Conservation (phyloP, 2,888 invertebrate genomes). For the Tipula lateralis region DNA sequence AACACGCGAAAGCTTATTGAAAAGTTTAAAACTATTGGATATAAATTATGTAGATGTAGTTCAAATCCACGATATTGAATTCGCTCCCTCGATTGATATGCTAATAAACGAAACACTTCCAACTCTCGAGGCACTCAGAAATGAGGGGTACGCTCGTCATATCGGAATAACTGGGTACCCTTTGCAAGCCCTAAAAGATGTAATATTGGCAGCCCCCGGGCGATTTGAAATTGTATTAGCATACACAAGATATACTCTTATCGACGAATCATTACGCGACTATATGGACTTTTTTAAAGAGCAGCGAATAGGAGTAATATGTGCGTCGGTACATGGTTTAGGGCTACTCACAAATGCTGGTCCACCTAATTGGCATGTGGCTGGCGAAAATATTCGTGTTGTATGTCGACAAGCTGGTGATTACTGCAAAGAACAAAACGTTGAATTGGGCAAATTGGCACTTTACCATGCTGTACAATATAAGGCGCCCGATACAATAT, state of each 20-base stretch:
- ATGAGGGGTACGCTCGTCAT: slow-evolving; percentile 65
- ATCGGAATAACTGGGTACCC: slow-evolving; percentile 89
- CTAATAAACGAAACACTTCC: slow-evolving; percentile 84
- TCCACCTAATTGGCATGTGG: slow-evolving; percentile 78
- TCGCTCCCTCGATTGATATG: slow-evolving; percentile 68
- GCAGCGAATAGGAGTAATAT: slow-evolving; percentile 70
- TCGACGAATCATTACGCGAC: slow-evolving; percentile 70
- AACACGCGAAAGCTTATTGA: slow-evolving; percentile 68
- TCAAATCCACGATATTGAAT: slow-evolving; percentile 92
- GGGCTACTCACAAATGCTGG: slow-evolving; percentile 73
- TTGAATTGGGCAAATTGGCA: slow-evolving; percentile 69
- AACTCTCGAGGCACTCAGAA: slow-evolving; percentile 66
- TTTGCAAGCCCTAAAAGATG: slow-evolving; percentile 67
- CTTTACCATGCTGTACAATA: slow-evolving; percentile 60
- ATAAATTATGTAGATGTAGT: slow-evolving; percentile 83
- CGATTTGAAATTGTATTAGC: slow-evolving; percentile 58
- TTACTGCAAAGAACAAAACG: slow-evolving; percentile 59
- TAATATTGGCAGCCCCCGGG: slow-evolving; percentile 59
- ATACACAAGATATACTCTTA: slow-evolving; percentile 74
- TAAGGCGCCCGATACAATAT: slow-evolving; percentile 60
- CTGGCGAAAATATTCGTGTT: slow-evolving; percentile 57
- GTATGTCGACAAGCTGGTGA: slow-evolving; percentile 58
- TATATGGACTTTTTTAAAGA: slow-evolving; percentile 69
- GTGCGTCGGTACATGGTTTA: slow-evolving; percentile 77
- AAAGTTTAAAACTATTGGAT: slow-evolving; percentile 66